These are phyloP conservation scores for Periophthalmodon schlosseri DNA, from an alignment of 2,113 vertebrate genomes.

Conservation along the genomic window DNA sequence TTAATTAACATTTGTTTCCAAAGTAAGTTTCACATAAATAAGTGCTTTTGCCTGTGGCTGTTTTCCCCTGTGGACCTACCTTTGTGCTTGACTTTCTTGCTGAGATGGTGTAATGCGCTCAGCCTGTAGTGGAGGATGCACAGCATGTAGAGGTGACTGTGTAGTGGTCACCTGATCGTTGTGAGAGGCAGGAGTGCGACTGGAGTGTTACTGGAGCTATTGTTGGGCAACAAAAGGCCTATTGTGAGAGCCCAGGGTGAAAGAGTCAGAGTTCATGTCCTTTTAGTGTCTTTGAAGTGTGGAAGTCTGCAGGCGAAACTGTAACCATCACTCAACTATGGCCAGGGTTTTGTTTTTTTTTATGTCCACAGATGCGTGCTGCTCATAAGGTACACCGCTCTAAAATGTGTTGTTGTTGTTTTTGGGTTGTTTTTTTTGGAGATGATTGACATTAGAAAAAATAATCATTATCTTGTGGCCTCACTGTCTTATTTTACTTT, in stretches of 20 bases:
- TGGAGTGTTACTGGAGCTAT: constrained; percentile 6
- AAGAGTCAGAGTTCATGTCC: constrained; percentile 14
- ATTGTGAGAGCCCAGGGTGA: not conserved
- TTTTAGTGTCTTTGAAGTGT: constrained; percentile 15
- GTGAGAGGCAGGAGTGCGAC: constrained; percentile 5
- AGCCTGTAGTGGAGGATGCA: constrained; percentile 1
- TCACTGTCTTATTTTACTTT: no score
- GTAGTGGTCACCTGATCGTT: constrained; percentile 10
- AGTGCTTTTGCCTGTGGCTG: not conserved
- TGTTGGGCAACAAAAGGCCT: constrained; percentile 4
- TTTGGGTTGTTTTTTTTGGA: no score
- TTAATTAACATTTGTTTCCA: not conserved
- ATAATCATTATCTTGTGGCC: no score
- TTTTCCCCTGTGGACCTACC: not conserved
- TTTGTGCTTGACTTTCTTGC: not conserved
- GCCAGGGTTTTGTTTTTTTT: not conserved
- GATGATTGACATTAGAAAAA: no score
- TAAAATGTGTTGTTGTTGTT: no score
- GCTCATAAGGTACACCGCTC: no score
- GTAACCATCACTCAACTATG: not conserved
- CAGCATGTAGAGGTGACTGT: not conserved
- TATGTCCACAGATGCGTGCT: not conserved
- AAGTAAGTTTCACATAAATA: not conserved
- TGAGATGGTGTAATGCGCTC: not conserved
- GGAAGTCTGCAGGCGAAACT: not conserved